Evolutionary conservation across 2,113 vertebrate species (phyloP).

Genomic region (Syngnathus scovelli): DNA sequence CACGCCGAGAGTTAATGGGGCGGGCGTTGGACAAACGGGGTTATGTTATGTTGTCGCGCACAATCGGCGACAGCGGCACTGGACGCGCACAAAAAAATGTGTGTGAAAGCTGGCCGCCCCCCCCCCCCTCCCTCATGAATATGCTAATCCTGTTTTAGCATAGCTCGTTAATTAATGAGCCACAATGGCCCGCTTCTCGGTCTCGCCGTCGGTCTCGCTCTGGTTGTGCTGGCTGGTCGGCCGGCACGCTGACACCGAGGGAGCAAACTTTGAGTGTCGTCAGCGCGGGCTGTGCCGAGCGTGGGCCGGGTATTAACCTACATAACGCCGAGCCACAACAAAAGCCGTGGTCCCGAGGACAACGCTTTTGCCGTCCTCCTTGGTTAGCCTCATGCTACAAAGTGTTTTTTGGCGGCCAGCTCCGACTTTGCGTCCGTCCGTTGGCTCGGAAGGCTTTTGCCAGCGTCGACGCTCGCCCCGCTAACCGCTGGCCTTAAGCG

Average conservation of each 20-base stretch:
- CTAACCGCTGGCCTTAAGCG: no score
- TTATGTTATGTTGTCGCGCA: slow-evolving; percentile 57
- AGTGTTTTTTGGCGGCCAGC: background rate
- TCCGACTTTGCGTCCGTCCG: background rate
- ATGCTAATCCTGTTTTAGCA: slow-evolving; percentile 74
- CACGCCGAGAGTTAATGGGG: slow-evolving; percentile 67
- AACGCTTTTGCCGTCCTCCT: background rate
- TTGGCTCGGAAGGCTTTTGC: no score
- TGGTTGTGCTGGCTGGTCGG: background rate
- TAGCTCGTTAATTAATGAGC: slow-evolving; percentile 72
- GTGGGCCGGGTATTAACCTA: slow-evolving; percentile 54
- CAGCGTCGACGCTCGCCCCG: no score
- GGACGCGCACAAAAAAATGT: slow-evolving; percentile 70
- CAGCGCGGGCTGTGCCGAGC: background rate
- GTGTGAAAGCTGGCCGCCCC: slow-evolving; percentile 69
- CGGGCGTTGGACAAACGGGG: slow-evolving; percentile 63
- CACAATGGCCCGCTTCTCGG: slow-evolving; percentile 54
- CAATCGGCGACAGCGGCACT: slow-evolving; percentile 59
- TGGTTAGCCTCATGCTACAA: background rate
- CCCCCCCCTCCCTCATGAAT: slow-evolving; percentile 66
- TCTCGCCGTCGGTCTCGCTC: background rate
- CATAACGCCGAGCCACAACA: slow-evolving; percentile 24
- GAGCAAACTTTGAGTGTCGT: no score
- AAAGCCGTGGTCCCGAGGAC: background rate
- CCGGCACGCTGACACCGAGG: no score